Conservation (phyloP, 2,888 invertebrate species). For the Pasiphila rectangulata region DNA sequence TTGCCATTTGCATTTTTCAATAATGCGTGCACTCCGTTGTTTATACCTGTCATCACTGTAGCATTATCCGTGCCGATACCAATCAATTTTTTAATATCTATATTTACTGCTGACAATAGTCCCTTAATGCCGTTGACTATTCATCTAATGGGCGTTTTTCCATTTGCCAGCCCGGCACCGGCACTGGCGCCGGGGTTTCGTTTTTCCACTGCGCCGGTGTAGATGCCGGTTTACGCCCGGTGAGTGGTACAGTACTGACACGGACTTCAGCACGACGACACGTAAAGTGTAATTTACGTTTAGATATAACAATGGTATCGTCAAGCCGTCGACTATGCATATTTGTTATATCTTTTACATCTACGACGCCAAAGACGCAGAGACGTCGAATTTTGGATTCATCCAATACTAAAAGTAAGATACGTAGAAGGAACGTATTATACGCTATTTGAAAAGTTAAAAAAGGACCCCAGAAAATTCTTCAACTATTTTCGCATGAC, state of each 20-base stretch:
- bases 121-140: slow-evolving; percentile 8
- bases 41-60: slow-evolving; percentile 39
- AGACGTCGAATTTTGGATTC: slow-evolving; percentile 21
- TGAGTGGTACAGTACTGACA: slow-evolving; percentile 12
- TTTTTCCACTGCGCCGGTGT: slow-evolving; percentile 11
- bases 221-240: slow-evolving; percentile 12
- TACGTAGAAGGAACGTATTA: slow-evolving; percentile 20
- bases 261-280: slow-evolving; percentile 8
- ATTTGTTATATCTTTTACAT: slow-evolving; percentile 12
- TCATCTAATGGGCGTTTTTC: slow-evolving; percentile 6
- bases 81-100: slow-evolving; percentile 23
- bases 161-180: slow-evolving; percentile 5
- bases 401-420: slow-evolving; percentile 16
- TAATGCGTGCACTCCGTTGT: slow-evolving; percentile 38
- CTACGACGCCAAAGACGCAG: slow-evolving; percentile 14
- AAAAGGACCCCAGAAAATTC: slow-evolving; percentile 21
- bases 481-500: slow-evolving; percentile 21
- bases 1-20: slow-evolving; percentile 20
- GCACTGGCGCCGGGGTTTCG: slow-evolving; percentile 10
- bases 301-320: slow-evolving; percentile 7
- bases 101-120: slow-evolving; percentile 1
- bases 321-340: slow-evolving; percentile 15
- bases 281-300: slow-evolving; percentile 1
- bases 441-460: slow-evolving; percentile 22
- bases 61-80: slow-evolving; percentile 45